These are phyloP conservation scores for Tetrao urogallus DNA, from an alignment of 2,113 vertebrate species.

Conservation along the genomic window DNA sequence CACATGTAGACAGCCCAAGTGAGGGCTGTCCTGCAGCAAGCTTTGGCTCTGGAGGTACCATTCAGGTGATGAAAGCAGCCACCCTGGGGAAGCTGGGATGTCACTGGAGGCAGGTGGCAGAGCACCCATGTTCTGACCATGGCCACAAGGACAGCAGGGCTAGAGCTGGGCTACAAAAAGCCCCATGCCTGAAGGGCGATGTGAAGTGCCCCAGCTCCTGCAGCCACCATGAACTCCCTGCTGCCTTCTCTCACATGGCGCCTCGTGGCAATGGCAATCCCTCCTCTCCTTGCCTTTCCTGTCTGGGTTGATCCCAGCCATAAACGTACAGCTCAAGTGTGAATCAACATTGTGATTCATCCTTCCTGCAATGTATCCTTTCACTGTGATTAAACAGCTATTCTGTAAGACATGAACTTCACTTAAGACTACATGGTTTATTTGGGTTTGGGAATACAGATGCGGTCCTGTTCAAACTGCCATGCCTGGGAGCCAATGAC, in stretches of 20 bases:
- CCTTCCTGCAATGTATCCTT: constrained; percentile 28
- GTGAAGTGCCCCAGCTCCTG: not conserved
- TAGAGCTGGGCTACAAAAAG: accelerated
- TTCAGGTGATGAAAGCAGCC: not conserved
- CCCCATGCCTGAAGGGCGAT: accelerated
- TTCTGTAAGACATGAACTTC: constrained; percentile 58
- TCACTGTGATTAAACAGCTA: constrained; percentile 42
- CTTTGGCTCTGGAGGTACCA: not conserved
- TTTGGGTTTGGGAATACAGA: constrained; percentile 73
- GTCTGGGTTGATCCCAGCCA: not conserved
- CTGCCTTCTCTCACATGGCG: not conserved
- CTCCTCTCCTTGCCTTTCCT: not conserved
- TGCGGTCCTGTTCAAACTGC: constrained; percentile 73
- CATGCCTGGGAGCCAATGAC: constrained; percentile 69
- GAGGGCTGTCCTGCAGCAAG: not conserved
- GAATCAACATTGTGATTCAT: constrained; percentile 36
- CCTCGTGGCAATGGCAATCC: not conserved
- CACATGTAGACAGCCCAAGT: not conserved
- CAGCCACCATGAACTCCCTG: not conserved
- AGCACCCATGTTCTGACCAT: not conserved
- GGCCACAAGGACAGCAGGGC: accelerated
- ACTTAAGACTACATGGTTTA: constrained; percentile 61
- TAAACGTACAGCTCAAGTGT: constrained; percentile 5
- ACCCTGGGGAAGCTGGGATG: accelerated
- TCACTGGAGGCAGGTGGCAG: not conserved